Evolutionary conservation across 2,113 vertebrate species (phyloP).

Genomic region (Donacobius atricapilla): DNA sequence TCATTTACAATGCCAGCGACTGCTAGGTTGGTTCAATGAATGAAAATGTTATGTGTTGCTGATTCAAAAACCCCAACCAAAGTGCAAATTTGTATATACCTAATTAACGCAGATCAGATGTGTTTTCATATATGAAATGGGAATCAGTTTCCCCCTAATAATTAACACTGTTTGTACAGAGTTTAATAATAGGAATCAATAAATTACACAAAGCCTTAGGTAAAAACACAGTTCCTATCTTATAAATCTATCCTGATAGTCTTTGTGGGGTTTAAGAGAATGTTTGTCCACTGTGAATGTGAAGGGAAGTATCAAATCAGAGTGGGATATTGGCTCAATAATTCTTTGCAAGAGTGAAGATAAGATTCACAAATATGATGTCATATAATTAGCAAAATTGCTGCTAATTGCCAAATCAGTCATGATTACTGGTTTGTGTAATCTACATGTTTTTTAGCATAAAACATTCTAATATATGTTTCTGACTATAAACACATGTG

Average conservation of each 20-base stretch:
- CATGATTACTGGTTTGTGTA: constrained; percentile 30
- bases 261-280: background rate
- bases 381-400: constrained; percentile 21
- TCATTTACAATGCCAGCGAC: background rate
- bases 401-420: constrained; percentile 43
- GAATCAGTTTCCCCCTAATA: background rate
- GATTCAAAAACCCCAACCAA: background rate
- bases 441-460: background rate
- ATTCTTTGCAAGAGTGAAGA: background rate
- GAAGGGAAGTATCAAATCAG: background rate
- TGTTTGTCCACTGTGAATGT: background rate
- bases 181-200: background rate
- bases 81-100: background rate
- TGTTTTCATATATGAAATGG: background rate
- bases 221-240: background rate
- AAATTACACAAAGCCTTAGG: background rate
- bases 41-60: background rate
- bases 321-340: background rate
- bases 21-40: background rate
- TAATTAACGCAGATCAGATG: background rate
- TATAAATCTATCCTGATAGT: background rate
- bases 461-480: background rate
- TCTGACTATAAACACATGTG: background rate
- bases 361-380: background rate
- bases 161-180: background rate